Conservation (phyloP, 2,888 invertebrate genomes). For the Sclerodermus sp. region DNA sequence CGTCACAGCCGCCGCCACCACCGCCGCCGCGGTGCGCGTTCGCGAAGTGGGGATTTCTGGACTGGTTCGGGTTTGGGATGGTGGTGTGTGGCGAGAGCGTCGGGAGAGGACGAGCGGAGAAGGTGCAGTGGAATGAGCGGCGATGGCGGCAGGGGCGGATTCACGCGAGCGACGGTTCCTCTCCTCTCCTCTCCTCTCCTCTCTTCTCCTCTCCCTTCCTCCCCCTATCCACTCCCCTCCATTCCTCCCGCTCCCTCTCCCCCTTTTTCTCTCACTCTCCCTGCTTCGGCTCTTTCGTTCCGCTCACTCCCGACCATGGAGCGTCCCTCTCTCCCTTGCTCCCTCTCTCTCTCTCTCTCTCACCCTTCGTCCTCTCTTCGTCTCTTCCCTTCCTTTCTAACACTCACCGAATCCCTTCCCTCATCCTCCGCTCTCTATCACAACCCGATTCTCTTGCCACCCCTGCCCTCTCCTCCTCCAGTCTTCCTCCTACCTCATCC, state of each 20-base stretch:
- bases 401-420: neutral
- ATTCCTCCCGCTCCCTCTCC: too few relatives aligned
- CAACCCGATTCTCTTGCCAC: too few relatives aligned
- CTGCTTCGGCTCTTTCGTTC: neutral
- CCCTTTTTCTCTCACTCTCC: neutral
- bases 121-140: conserved; percentile 35
- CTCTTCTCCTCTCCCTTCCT: neutral
- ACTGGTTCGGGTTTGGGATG: conserved; percentile 46
- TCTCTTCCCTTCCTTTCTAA: neutral
- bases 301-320: neutral
- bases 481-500: too few relatives aligned
- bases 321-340: conserved; percentile 2
- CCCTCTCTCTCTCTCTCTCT: conserved; percentile 1
- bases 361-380: neutral
- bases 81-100: conserved; percentile 35
- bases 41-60: conserved; percentile 44
- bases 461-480: too few relatives aligned
- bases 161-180: conserved; percentile 5
- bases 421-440: neutral
- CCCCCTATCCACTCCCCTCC: neutral
- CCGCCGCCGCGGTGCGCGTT: conserved; percentile 15
- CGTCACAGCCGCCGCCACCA: conserved; percentile 21
- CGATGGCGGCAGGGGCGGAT: conserved; percentile 46
- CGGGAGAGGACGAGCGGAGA: conserved; percentile 51
- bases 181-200: neutral